Conservation (phyloP, 2,888 invertebrate genomes). For the Chrysomela aeneicollis region DNA sequence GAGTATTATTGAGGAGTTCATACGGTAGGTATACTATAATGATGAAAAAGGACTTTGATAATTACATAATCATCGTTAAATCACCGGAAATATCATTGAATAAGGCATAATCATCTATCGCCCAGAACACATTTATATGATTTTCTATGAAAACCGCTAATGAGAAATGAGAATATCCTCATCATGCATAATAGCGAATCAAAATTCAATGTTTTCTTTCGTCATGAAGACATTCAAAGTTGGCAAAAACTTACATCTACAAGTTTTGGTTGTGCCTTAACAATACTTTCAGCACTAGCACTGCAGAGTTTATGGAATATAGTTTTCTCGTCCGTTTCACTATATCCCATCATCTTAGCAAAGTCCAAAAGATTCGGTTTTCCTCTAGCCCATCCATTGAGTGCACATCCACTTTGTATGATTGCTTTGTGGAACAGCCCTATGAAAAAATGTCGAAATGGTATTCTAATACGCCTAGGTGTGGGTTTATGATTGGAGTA, state of each 20-base stretch:
- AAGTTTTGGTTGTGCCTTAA: conserved; percentile 39
- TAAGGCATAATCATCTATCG: too few species aligned
- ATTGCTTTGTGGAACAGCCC: conserved; percentile 54
- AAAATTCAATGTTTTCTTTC: too few species aligned
- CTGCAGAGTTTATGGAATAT: conserved; percentile 44
- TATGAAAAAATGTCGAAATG: conserved; percentile 22
- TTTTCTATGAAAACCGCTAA: too few species aligned
- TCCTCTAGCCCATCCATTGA: conserved; percentile 34
- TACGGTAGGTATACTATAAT: too few species aligned
- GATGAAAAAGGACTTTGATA: too few species aligned
- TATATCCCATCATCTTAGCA: conserved; percentile 44
- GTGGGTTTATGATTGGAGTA: too few species aligned
- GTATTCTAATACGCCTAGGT: neutral
- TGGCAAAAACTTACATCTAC: conserved; percentile 27
- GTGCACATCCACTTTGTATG: conserved; percentile 47
- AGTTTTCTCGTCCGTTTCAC: conserved; percentile 46
- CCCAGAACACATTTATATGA: too few species aligned
- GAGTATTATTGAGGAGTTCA: too few species aligned
- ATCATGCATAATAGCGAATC: too few species aligned
- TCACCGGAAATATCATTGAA: too few species aligned
- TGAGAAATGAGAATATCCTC: too few species aligned
- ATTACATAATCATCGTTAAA: too few species aligned
- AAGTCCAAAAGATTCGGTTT: conserved; percentile 40
- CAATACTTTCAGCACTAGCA: conserved; percentile 40
- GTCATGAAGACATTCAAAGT: neutral